These are phyloP conservation scores for Stichodactyla mertensii DNA, from an alignment of 64 coral and sea anemone genomes.

Conservation along the genomic window DNA sequence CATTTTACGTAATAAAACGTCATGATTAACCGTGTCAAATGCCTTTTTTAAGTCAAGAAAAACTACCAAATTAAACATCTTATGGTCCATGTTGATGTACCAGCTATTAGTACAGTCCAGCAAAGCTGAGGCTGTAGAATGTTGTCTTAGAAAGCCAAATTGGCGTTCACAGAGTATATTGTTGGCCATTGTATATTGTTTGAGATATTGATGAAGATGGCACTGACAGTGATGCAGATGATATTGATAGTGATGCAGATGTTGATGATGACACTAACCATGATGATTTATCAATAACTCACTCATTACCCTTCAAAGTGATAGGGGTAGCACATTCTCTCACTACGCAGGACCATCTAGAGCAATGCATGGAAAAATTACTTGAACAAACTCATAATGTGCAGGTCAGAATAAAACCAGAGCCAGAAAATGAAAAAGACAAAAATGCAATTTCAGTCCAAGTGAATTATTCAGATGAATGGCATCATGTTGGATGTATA, in stretches of 20 bases:
- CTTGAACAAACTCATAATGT: constrained; percentile 1
- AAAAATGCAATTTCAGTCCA: constrained; percentile 39
- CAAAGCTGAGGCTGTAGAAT: no score
- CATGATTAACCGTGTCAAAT: no score
- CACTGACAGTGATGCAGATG: neutral
- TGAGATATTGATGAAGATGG: constrained; percentile 2
- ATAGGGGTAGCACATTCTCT: constrained; percentile 53
- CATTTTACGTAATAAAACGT: no score
- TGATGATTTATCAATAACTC: constrained; percentile 27
- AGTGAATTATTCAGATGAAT: neutral
- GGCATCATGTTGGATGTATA: constrained; percentile 37
- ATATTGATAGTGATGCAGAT: neutral
- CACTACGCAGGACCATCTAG: constrained; percentile 37
- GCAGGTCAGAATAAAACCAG: neutral
- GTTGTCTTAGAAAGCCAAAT: no score
- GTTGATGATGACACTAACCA: neutral
- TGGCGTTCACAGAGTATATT: no score
- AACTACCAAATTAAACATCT: no score
- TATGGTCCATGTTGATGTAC: no score
- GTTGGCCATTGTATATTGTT: no score
- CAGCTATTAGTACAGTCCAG: no score
- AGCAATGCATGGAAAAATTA: constrained; percentile 5
- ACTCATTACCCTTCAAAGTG: constrained; percentile 75
- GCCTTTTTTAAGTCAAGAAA: no score
- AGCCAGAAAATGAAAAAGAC: constrained; percentile 42